Conservation (phyloP, 2,113 vertebrate species). For the Trichechus manatus region DNA sequence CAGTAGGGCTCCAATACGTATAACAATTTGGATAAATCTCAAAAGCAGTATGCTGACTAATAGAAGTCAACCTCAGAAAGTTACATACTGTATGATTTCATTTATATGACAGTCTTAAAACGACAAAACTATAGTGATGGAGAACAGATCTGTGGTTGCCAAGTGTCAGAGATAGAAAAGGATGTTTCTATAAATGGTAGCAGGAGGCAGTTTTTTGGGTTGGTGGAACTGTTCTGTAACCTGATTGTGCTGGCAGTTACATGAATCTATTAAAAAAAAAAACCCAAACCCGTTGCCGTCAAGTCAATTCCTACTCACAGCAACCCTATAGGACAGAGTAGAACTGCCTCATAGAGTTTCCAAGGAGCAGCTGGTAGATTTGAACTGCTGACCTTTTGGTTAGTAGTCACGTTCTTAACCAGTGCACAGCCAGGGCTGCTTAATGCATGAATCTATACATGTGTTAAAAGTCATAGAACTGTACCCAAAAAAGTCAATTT, state of each 20-base stretch:
- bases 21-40: neutral
- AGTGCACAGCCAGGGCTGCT: too few relatives aligned
- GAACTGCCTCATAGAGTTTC: too few relatives aligned
- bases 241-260: neutral
- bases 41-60: neutral
- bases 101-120: constrained; percentile 16
- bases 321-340: too few relatives aligned
- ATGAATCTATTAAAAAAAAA: neutral
- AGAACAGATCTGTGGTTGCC: neutral
- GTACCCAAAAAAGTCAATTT: neutral
- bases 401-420: too few relatives aligned
- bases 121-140: neutral
- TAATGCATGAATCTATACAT: neutral
- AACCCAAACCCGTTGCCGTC: too few relatives aligned
- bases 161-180: neutral
- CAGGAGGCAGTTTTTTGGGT: neutral
- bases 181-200: neutral
- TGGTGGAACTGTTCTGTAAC: neutral
- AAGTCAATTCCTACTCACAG: too few relatives aligned
- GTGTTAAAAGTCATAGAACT: neutral
- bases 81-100: neutral
- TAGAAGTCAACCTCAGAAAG: neutral
- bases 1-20: neutral
- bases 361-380: too few relatives aligned
- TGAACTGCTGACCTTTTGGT: too few relatives aligned